phyloP scores from a whole-genome alignment of 2,797 vertebrate genomes.

The Dicrostonyx torquatus region DNA sequence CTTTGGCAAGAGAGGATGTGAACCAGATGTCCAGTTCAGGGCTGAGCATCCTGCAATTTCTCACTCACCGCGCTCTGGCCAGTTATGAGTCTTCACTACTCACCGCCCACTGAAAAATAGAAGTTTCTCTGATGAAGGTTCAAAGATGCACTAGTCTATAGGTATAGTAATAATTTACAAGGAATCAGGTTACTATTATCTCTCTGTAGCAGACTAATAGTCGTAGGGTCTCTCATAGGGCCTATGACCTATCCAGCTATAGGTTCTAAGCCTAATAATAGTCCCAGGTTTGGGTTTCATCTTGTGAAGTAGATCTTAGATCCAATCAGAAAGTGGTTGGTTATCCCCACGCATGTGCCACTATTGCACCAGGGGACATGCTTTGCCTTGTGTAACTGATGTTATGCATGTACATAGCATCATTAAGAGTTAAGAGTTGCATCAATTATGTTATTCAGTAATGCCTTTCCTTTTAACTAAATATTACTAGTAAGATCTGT shows the following conservation, averaged over 20 bases:
- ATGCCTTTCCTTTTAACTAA: neutral
- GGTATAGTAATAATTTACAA: neutral
- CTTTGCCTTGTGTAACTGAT: neutral
- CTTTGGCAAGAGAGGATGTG: neutral
- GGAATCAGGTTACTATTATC: neutral
- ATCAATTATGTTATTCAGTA: neutral
- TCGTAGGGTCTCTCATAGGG: neutral
- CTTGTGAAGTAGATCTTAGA: neutral
- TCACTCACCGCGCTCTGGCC: too few species aligned
- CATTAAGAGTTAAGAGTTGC: neutral
- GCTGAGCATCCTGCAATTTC: neutral
- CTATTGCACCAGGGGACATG: neutral
- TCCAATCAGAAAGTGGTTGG: neutral
- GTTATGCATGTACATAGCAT: neutral
- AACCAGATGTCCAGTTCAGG: too few species aligned
- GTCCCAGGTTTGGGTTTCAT: neutral
- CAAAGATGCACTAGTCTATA: neutral
- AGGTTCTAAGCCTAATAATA: neutral
- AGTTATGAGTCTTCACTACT: neutral
- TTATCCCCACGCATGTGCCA: neutral
- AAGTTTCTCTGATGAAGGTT: neutral
- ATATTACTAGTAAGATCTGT: slow-evolving; percentile 4
- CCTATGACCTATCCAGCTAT: neutral
- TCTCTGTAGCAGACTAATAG: neutral
- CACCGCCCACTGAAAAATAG: neutral